Evolutionary conservation across 2,113 vertebrate species (phyloP).

Genomic region (Siniperca knerii): DNA sequence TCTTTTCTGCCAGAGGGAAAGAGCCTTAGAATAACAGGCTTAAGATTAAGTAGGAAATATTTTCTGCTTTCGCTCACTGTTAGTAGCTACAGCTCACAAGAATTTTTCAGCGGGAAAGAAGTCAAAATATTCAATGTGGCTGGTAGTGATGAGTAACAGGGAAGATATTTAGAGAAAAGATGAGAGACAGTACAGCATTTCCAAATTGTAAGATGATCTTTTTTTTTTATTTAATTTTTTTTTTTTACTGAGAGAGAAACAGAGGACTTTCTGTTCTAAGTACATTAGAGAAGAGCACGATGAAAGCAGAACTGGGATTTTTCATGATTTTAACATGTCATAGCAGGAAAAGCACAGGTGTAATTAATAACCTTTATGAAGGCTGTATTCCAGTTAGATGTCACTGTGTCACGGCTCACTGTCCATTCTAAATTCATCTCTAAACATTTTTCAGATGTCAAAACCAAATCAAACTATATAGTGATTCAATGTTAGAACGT

Average conservation of each 20-base stretch:
- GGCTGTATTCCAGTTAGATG: constrained; percentile 11
- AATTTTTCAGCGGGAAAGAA: constrained; percentile 49
- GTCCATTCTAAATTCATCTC: not conserved
- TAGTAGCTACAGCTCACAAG: constrained; percentile 40
- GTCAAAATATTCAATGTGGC: constrained; percentile 61
- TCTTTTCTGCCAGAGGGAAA: constrained; percentile 64
- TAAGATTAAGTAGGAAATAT: constrained; percentile 71
- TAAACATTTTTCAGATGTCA: not conserved
- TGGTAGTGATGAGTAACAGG: constrained; percentile 36
- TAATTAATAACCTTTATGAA: not conserved
- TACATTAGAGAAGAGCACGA: not conserved
- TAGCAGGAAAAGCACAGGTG: not conserved
- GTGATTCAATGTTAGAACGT: not conserved
- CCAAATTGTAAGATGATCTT: constrained; percentile 49
- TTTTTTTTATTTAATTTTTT: not conserved
- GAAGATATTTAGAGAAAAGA: constrained; percentile 32
- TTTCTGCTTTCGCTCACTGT: constrained; percentile 63
- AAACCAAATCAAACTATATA: not conserved
- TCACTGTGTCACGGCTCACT: too few species aligned
- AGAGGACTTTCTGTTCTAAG: constrained; percentile 3
- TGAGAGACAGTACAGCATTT: constrained; percentile 29
- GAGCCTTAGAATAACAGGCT: constrained; percentile 67
- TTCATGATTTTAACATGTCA: not conserved
- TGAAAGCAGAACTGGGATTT: constrained; percentile 1
- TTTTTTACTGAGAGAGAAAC: not conserved